A percentile compares a stretch with the other conserved stretches of the same genome.
These are phyloP conservation scores for Sminthurinus aureus DNA, from an alignment of 2,888 invertebrate genomes.

Conservation along the genomic window DNA sequence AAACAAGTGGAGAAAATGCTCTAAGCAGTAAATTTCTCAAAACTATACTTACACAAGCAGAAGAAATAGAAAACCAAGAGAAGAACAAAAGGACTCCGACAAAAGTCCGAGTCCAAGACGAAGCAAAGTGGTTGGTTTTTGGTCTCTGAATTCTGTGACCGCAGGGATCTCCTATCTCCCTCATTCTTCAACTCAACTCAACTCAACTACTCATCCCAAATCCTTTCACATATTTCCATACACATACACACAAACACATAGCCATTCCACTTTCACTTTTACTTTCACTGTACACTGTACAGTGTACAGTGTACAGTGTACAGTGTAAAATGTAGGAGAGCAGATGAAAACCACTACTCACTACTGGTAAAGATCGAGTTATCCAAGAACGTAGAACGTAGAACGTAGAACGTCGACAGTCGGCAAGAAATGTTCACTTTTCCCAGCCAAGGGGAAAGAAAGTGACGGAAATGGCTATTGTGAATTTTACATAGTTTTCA, in stretches of 20 bases:
- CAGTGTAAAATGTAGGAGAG: background rate
- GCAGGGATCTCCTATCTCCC: background rate
- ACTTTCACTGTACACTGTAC: background rate
- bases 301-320: background rate
- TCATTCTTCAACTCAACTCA: background rate
- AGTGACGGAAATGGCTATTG: no score
- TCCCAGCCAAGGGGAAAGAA: no score
- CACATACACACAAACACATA: background rate
- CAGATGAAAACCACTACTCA: background rate
- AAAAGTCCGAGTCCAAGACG: no score
- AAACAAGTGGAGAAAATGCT: background rate
- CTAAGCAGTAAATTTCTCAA: background rate
- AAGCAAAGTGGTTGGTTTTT: no score
- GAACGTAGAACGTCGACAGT: no score
- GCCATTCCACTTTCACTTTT: background rate
- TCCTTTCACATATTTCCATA: background rate
- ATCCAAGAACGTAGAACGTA: no score
- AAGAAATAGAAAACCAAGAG: background rate
- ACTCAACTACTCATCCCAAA: background rate
- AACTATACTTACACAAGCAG: background rate
- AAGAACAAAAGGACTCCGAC: background rate
- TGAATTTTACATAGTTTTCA: no score
- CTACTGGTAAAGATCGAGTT: no score
- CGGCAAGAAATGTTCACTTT: background rate
- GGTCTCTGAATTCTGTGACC: no score